Base-by-base conservation (phyloP, 2,797 vertebrate genomes). In the Sciaenops ocellatus region DNA sequence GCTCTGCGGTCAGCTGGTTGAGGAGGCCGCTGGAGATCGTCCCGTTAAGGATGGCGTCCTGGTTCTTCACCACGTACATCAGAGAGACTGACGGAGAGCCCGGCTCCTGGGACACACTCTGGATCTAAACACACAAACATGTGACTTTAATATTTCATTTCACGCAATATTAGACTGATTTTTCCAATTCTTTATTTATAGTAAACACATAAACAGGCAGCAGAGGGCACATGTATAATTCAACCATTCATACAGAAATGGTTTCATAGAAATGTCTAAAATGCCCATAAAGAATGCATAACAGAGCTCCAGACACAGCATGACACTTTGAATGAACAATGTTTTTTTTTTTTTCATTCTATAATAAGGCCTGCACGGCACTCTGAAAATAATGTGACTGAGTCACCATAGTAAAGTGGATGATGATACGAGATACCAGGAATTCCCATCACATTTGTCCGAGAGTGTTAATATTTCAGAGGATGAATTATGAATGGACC, bases 1-100 rank as follows among this genome's bases (percentile, higher is more conserved):
- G 94, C 90, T 99, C 98, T 2, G 97, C 97, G 0, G 97, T 98
- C 86, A 99, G 96, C 91, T 98, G 97, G 90, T 97, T 97, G 52
- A 99, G 97, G 44, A 99, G 96, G 79, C 95, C 95, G 71, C 98
- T 99, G 90, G 98, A 96, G 63, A 96, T 87, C 0, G 97, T 99
- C 74, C 98, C 98, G 0, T 99, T 98, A 63, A 99, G 95, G 73
- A 96, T 85, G 0, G 89, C 83, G 48, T 96, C 98, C 88, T 96
- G 96, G 78, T 99, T 99, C 90, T 94, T 96, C 85, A 99, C 98
- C 65, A 97, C 94, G 1, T 99, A 99, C 77, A 98, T 95, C 92
- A 99, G 68, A n/a, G 96, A 96, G 73, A 99, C 97, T 0, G 95
- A 95, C 34, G 97, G 96, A 55, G 97, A 97, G 46, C 95, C 94